Base-by-base conservation (phyloP, 2,113 vertebrate species). In the Scomber scombrus region DNA sequence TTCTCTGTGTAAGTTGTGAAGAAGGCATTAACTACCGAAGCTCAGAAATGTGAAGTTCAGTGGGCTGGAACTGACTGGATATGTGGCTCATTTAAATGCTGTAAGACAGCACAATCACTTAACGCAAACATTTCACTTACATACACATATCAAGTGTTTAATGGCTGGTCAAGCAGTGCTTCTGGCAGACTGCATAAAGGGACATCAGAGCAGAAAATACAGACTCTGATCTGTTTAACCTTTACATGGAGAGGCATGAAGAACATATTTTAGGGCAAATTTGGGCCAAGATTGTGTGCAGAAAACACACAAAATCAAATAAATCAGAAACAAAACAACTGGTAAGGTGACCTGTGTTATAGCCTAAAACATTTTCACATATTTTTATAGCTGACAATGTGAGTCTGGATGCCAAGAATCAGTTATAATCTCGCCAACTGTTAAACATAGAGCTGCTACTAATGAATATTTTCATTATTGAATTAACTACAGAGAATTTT, bases 1-100 rank as follows among this genome's bases (percentile, higher is more conserved):
- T 71, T 88, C 89, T 91, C 91, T 90, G 89, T 94, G 88, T 84
- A 69, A 78, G 74, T 70, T 64, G 62, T 81, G 79, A 84, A 78
- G 85, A 74, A n/a, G 83, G 78, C 80, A 78, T 92, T 89, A 91
- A 82, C 75, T 75, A 67, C 80, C 46, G 77, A 71, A 63, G 79
- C 68, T 71, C 68, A 57, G 63, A 86, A 85, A 82, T 62, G 84
- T 81, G 81, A 76, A 64, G 68, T 75, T 78, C 66, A 73, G 67
- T 15, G 52, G 61, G 79, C 54, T 63, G 87, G 61, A 80, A 70
- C 63, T 74, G 82, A 62, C 70, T 82, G 81, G 47, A 82, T 68
- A 54, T 61, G 18, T 15, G 65, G 52, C 63, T 73, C 56, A 62
- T 71, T 71, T 57, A 76, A 80, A 90, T 68, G 43, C 71, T 10